Evolutionary conservation across 2,113 vertebrate genomes (phyloP).

Genomic region (Hemiprocne comata): DNA sequence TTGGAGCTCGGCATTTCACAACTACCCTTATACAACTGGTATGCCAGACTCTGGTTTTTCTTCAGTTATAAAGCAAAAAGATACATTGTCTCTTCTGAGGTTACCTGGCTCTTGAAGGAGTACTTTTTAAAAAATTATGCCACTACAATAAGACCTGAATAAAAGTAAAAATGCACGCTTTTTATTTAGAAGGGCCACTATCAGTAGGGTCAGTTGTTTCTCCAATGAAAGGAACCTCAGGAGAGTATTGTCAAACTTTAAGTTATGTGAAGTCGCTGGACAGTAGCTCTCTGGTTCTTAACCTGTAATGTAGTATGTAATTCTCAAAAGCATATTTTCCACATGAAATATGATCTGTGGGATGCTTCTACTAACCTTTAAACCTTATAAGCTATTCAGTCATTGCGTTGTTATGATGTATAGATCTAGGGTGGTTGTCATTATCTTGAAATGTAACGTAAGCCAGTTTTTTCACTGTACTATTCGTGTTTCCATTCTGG

Average conservation of each 20-base stretch:
- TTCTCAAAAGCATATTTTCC: neutral
- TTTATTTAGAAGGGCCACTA: neutral
- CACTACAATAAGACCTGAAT: neutral
- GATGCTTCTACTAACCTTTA: neutral
- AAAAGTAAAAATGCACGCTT: neutral
- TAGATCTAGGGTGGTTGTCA: neutral
- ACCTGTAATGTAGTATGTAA: neutral
- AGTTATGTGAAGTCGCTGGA: neutral
- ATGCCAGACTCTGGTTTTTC: neutral
- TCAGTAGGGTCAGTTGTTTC: neutral
- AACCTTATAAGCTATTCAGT: neutral
- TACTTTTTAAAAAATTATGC: neutral
- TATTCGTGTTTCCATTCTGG: neutral
- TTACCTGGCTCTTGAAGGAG: neutral
- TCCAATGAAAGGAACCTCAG: neutral
- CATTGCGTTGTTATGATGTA: neutral
- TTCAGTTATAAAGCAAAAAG: neutral
- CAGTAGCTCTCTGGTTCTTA: neutral
- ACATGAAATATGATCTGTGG: neutral
- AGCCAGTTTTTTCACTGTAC: neutral
- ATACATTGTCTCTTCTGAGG: neutral
- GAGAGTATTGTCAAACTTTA: neutral
- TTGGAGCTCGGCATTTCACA: neutral
- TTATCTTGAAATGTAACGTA: neutral
- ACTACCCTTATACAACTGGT: neutral